Evolutionary conservation across 2,797 vertebrate species (phyloP).

Genomic region (Cuculus canorus): DNA sequence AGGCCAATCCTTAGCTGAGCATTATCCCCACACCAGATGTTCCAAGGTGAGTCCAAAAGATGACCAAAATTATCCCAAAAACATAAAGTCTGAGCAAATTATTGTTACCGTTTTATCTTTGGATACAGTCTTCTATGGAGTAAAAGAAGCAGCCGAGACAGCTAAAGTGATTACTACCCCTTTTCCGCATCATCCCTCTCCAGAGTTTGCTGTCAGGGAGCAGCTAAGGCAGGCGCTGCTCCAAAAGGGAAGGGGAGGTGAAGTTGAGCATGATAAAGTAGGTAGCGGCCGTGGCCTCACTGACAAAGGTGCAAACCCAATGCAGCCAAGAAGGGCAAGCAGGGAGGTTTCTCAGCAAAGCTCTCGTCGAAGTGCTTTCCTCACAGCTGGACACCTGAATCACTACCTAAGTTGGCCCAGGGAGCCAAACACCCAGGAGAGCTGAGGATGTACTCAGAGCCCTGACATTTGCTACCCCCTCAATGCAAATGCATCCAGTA

Average conservation of each 20-base stretch:
- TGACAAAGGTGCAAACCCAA: background rate
- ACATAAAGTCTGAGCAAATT: background rate
- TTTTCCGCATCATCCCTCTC: background rate
- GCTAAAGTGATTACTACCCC: background rate
- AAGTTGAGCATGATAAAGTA: background rate
- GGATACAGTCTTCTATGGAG: background rate
- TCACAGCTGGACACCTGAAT: background rate
- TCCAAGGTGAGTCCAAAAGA: background rate
- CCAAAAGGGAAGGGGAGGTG: background rate
- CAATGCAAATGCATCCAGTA: background rate
- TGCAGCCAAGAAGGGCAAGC: background rate
- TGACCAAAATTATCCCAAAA: background rate
- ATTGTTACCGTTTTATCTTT: background rate
- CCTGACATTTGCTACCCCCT: background rate
- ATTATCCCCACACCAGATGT: background rate
- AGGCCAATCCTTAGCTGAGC: background rate
- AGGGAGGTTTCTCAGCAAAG: background rate
- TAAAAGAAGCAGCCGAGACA: background rate
- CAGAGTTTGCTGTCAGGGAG: background rate
- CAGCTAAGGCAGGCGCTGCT: background rate
- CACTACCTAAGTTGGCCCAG: background rate
- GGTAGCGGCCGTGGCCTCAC: background rate
- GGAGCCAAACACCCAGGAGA: background rate
- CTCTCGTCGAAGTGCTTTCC: background rate
- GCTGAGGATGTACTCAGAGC: background rate